A percentile compares a stretch with the other conserved stretches of the same genome.
Evolutionary conservation across 2,113 vertebrate genomes (phyloP).

Genomic region (Hemichromis elongatus): DNA sequence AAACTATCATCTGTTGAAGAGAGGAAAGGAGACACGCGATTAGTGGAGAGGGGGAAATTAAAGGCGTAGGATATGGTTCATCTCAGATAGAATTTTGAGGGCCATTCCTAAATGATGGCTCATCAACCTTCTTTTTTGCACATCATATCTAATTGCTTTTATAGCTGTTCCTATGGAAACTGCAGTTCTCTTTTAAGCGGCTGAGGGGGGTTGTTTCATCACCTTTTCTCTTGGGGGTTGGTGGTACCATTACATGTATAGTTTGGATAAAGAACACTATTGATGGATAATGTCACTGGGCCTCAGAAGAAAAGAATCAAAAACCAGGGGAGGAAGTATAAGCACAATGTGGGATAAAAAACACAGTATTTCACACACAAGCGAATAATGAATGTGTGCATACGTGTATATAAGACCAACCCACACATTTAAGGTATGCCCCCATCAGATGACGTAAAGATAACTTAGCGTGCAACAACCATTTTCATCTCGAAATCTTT

Average conservation of each 20-base stretch:
- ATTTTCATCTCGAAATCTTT: not conserved
- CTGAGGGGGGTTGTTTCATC: slow-evolving; percentile 44
- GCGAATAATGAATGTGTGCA: not conserved
- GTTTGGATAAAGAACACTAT: slow-evolving; percentile 31
- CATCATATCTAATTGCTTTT: slow-evolving; percentile 68
- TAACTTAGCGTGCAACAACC: not conserved
- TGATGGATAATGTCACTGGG: slow-evolving; percentile 19
- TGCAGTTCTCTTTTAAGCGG: slow-evolving; percentile 59
- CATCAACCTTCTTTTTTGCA: slow-evolving; percentile 53
- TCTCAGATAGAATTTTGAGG: slow-evolving; percentile 58
- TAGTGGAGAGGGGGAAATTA: slow-evolving; percentile 4
- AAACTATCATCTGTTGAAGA: slow-evolving; percentile 14
- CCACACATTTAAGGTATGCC: not conserved
- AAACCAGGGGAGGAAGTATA: not conserved
- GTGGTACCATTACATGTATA: slow-evolving; percentile 22
- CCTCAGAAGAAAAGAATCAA: slow-evolving; percentile 14
- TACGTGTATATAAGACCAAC: not conserved
- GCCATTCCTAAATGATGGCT: slow-evolving; percentile 56
- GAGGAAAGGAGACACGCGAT: not conserved
- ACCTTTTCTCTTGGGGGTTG: slow-evolving; percentile 50
- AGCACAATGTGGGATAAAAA: not conserved
- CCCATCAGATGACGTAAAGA: not conserved
- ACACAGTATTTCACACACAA: not conserved
- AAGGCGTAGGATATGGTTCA: not conserved
- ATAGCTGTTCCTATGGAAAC: slow-evolving; percentile 77